Base-by-base conservation (phyloP, 2,888 invertebrate species). In the Ormyrus labotus region DNA sequence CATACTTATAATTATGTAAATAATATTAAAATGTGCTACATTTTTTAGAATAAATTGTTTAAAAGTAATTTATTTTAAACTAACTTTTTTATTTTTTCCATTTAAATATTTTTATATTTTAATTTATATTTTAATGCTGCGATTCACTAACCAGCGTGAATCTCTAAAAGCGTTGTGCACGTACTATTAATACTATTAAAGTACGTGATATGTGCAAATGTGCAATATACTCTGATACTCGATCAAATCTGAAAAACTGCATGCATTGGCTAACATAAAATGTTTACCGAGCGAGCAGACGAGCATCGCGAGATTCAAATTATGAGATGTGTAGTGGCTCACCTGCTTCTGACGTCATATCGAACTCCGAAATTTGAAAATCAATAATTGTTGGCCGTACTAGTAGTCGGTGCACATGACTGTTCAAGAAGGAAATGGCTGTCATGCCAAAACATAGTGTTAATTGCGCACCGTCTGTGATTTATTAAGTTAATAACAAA, bases 341-440 rank as follows among this genome's bases (percentile, higher is more conserved):
- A 75, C 75, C 82, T 85, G 83, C 71, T 75, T 76, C 83, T 88
- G 87, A 88, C 88, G 88, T 88, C 88, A 87, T 85, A 82, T 82
- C 82, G 84, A 86, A 85, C 84, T 84, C 85, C 87, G 87, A 89
- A 89, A 88, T 89, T 85, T 88, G 87, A 87, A 86, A 90, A 90
- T 90, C 90, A 90, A 90, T 90, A 90, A 89, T 86, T 85, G 87
- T 85, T 85, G 84, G 81, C 75, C 83, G 83, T 76, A 72, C 69
- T 64, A 68, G 68, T 74, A 74, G 78, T 81, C 75, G 72, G 85
- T 84, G 83, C 84, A 85, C 83, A 85, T 85, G 85, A 85, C 83
- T 83, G 83, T 83, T 82, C 81, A 65, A 83, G 84, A 84, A 85
- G 85, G 87, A 88, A 87, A 89, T 89, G 88, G 88, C 87, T 86